These are phyloP conservation scores for Watsonalla binaria DNA, from an alignment of 2,888 invertebrate genomes.

Conservation along the genomic window DNA sequence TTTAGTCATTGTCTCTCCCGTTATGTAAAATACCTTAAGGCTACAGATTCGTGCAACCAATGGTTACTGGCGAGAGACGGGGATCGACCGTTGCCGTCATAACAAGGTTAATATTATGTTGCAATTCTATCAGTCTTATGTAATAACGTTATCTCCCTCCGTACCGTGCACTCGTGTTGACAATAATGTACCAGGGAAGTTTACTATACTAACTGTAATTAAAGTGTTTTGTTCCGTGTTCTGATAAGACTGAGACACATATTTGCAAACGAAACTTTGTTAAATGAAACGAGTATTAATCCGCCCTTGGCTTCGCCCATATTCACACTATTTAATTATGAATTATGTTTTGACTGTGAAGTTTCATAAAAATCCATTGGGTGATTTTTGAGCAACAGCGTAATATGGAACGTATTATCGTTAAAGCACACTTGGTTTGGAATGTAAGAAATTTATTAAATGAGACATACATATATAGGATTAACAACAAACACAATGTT, in stretches of 20 bases:
- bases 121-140: conserved; percentile 56
- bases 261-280: conserved; percentile 14
- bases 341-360: too few relatives aligned
- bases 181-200: conserved; percentile 23
- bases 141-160: conserved; percentile 47
- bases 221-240: conserved; percentile 18
- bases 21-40: conserved; percentile 33
- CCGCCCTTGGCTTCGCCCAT: not conserved
- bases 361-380: too few relatives aligned
- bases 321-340: too few relatives aligned
- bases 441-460: too few relatives aligned
- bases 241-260: conserved; percentile 14
- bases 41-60: too few relatives aligned
- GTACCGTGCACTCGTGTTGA: conserved; percentile 19
- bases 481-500: too few relatives aligned
- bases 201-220: conserved; percentile 31
- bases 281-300: conserved; percentile 6
- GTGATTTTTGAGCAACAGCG: too few relatives aligned
- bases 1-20: conserved; percentile 30
- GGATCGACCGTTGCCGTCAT: conserved; percentile 41
- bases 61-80: conserved; percentile 39
- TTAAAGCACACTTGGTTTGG: too few relatives aligned
- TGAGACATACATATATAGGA: too few relatives aligned
- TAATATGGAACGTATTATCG: too few relatives aligned
- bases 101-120: conserved; percentile 56